These are phyloP conservation scores for Myiotriccus ornatus DNA, from an alignment of 2,797 vertebrate genomes.

Conservation along the genomic window DNA sequence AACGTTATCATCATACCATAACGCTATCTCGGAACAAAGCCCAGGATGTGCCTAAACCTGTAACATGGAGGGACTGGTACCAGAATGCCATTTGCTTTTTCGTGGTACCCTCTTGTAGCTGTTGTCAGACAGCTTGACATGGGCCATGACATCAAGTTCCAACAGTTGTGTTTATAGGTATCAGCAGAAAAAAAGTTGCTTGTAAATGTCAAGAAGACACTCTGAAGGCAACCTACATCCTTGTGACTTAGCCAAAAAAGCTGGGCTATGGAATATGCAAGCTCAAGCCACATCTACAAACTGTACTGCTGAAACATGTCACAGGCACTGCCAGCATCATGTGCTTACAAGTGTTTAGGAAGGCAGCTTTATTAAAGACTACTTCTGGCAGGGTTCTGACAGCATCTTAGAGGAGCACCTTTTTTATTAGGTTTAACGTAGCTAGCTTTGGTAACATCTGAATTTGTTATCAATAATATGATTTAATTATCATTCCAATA, in stretches of 20 bases:
- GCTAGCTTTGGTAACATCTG: not conserved
- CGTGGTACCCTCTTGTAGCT: accelerated
- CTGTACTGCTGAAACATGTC: not conserved
- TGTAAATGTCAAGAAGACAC: not conserved
- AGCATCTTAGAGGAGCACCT: not conserved
- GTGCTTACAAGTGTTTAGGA: not conserved
- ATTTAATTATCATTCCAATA: not conserved
- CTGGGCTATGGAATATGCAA: not conserved
- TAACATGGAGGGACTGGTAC: not conserved
- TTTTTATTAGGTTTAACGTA: not conserved
- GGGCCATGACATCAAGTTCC: not conserved
- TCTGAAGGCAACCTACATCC: not conserved
- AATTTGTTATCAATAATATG: not conserved
- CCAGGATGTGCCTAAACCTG: not conserved
- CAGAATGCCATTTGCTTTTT: not conserved
- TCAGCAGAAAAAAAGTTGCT: not conserved
- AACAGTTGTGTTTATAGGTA: not conserved
- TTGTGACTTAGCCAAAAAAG: not conserved
- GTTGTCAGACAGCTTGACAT: not conserved
- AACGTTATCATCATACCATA: not conserved
- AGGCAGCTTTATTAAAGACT: not conserved
- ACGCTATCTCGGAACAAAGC: not conserved
- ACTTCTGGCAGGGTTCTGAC: not conserved
- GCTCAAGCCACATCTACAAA: not conserved
- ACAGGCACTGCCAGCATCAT: not conserved